Evolutionary conservation across 1,140 invertebrate genomes (phyloP).

Genomic region (Drosophila sp.): DNA sequence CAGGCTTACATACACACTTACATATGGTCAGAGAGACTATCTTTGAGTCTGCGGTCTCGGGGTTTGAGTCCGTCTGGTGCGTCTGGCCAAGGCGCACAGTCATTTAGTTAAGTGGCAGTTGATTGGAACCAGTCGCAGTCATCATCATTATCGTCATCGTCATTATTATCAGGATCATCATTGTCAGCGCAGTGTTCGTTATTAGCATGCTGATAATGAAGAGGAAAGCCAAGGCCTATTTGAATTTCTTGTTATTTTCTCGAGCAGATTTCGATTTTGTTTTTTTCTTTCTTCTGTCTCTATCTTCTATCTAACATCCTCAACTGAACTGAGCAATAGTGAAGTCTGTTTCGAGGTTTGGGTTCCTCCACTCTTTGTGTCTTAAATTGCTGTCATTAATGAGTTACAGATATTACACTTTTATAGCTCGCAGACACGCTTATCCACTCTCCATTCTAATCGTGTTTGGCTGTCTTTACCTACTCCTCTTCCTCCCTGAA

Average conservation of each 20-base stretch:
- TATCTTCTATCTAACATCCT: constrained; percentile 1
- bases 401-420: constrained; percentile 83
- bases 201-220: constrained; percentile 18
- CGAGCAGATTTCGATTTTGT: constrained; percentile 39
- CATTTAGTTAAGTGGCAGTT: constrained; percentile 83
- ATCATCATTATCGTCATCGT: constrained; percentile 46
- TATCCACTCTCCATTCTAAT: constrained; percentile 77
- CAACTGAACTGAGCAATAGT: not conserved
- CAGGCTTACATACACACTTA: constrained; percentile 6
- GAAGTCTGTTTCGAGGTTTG: not conserved
- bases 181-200: not conserved
- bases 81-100: constrained; percentile 70
- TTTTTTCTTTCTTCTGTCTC: constrained; percentile 5
- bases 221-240: constrained; percentile 30
- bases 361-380: constrained; percentile 25
- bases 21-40: constrained; percentile 16
- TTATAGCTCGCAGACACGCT: constrained; percentile 80
- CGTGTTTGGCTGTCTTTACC: constrained; percentile 51
- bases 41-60: constrained; percentile 28
- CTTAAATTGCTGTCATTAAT: constrained; percentile 79
- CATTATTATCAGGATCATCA: constrained; percentile 20
- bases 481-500: too few relatives aligned
- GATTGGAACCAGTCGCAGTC: constrained; percentile 76
- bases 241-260: constrained; percentile 41
- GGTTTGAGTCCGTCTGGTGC: constrained; percentile 35